Base-by-base conservation (phyloP, 1,140 invertebrate genomes). In the Dreissena polymorpha region DNA sequence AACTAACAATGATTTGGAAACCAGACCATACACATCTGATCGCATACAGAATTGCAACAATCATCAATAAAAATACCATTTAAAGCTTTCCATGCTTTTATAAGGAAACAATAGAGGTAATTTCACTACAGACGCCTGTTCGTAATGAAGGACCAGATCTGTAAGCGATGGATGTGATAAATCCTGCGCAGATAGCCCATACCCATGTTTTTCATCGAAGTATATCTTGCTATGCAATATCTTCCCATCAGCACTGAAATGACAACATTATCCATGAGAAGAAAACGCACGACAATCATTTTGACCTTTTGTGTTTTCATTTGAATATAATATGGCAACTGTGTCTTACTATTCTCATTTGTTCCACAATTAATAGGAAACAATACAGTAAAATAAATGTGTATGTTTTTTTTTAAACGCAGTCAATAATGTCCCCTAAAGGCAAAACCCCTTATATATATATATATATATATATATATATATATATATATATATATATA, bases 161-260 rank as follows among this genome's bases (percentile, higher is more conserved):
- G 96, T 96, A 7, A 97, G 93, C 10, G 96, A 95, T 67, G 95
- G 94, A 91, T 98, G 97, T 83, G 98, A 97, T 91, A 97, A 97
- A 92, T 97, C 98, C 13, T 97, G 97, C 88, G 98, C 97, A 0
- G 97, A 97, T 93, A 99, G 98, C 21, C 98, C 98, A 70, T 87
- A 91, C 16, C 97, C 97, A 83, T 95, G 94, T 85, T 97, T 95
- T 85, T 97, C 95, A 39, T 23, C 39, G 92, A 96, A 95, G 88
- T 96, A 95, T 86, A 99, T 98, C 87, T 98, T 97, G 93, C 97
- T 98, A 93, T 99, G 98, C 86, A 97, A 97, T 5, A 97, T 95
- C 70, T 94, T 95, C 67, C 95, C 95, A 88, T 97, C 96, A 89
- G 96, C 97, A 87, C 95, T 95, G 91, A 67, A 92, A 89, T 68